Conservation (phyloP, 1,140 invertebrate species). For the Drosophila ogumai region DNA sequence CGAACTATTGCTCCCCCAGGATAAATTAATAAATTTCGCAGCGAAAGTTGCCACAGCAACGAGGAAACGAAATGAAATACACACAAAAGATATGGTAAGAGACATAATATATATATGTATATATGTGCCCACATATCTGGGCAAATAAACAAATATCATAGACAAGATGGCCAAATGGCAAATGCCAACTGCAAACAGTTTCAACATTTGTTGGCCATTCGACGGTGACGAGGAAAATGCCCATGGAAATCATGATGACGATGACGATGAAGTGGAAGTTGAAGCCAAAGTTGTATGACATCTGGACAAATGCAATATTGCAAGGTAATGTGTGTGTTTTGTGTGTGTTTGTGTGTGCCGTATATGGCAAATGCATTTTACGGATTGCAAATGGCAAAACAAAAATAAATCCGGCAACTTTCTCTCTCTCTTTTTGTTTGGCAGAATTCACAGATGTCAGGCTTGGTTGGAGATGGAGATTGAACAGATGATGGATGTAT, state of each 20-base stretch:
- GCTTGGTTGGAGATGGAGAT: background rate
- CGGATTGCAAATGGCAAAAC: constrained; percentile 54
- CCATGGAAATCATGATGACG: constrained; percentile 22
- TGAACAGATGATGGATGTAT: constrained; percentile 16
- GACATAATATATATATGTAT: background rate
- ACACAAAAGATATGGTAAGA: constrained; percentile 7
- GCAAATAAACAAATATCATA: constrained; percentile 29
- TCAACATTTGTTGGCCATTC: constrained; percentile 39
- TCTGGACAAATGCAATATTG: constrained; percentile 50
- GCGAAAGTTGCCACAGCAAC: constrained; percentile 59
- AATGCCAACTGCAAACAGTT: constrained; percentile 18
- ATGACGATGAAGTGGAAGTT: constrained; percentile 31
- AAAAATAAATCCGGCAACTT: constrained; percentile 31
- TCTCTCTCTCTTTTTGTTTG: constrained; percentile 17
- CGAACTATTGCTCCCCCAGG: constrained; percentile 79
- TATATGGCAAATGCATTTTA: constrained; percentile 47
- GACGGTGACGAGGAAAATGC: constrained; percentile 15
- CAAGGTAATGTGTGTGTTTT: constrained; percentile 6
- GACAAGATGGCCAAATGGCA: constrained; percentile 14
- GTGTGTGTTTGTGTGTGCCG: background rate
- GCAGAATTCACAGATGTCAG: constrained; percentile 26
- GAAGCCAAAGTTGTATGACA: constrained; percentile 42
- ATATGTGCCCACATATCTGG: constrained; percentile 3
- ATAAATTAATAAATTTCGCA: constrained; percentile 81
- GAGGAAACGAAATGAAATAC: constrained; percentile 30